Conservation (phyloP, 1,140 invertebrate genomes). For the Platorchestia sp. region DNA sequence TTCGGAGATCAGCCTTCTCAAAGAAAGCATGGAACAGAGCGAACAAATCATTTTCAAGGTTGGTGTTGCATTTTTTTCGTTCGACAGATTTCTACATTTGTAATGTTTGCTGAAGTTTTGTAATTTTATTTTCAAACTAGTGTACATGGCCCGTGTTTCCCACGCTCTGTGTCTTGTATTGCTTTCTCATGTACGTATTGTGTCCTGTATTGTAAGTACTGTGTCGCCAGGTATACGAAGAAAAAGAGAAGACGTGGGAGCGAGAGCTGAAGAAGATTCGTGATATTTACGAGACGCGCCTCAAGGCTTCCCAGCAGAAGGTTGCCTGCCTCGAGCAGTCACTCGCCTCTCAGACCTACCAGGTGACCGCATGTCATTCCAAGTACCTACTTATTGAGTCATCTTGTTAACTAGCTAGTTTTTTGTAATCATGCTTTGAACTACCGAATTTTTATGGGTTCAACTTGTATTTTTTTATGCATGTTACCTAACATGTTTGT, state of each 20-base stretch:
- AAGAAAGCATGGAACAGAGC: conserved; percentile 85
- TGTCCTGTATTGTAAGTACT: neutral
- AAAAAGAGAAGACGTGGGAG: conserved; percentile 78
- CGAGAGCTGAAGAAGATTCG: conserved; percentile 75
- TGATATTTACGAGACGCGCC: conserved; percentile 79
- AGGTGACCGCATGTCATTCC: conserved; percentile 69
- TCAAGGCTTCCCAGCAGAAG: conserved; percentile 79
- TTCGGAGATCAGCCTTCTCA: conserved; percentile 79
- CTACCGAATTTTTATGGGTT: neutral
- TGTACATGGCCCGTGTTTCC: neutral
- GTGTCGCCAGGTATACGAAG: conserved; percentile 75
- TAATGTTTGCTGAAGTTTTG: too few relatives aligned
- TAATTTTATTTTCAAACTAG: too few relatives aligned
- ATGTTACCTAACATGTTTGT: neutral
- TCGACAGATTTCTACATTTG: neutral
- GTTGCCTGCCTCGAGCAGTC: conserved; percentile 79
- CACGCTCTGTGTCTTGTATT: neutral
- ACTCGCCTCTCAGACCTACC: conserved; percentile 81
- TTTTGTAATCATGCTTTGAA: neutral
- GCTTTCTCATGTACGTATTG: neutral
- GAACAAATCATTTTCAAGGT: conserved; percentile 78
- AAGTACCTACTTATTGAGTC: neutral
- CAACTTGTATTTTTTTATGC: neutral
- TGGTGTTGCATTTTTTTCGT: conserved; percentile 4
- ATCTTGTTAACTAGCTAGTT: neutral